Conservation (phyloP, 2,888 invertebrate genomes). For the Drosophila putrida region DNA sequence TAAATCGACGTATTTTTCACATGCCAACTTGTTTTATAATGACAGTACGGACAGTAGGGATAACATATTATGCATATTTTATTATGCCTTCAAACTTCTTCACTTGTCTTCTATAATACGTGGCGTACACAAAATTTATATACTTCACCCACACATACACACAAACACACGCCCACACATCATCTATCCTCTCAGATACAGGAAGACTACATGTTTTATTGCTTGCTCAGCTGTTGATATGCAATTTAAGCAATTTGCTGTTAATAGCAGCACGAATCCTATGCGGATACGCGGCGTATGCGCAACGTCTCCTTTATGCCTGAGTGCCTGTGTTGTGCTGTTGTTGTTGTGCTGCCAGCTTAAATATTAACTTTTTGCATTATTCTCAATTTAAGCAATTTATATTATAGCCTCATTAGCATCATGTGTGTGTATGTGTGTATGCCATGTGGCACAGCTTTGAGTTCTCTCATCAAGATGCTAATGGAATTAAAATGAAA, state of each 20-base stretch:
- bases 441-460: slow-evolving; percentile 49
- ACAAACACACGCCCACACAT: slow-evolving; percentile 1
- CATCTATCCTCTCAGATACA: background rate
- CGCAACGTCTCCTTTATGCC: slow-evolving; percentile 35
- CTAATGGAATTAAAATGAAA: slow-evolving; percentile 76
- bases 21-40: background rate
- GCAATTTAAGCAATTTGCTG: slow-evolving; percentile 59
- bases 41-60: background rate
- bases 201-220: slow-evolving; percentile 35
- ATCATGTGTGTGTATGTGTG: slow-evolving; percentile 41
- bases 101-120: slow-evolving; percentile 8
- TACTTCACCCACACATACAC: slow-evolving; percentile 1
- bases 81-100: slow-evolving; percentile 27
- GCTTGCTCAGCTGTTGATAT: slow-evolving; percentile 54
- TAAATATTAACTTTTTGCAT: slow-evolving; percentile 72
- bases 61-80: slow-evolving; percentile 30
- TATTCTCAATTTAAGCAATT: slow-evolving; percentile 79
- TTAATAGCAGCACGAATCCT: slow-evolving; percentile 46
- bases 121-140: slow-evolving; percentile 51
- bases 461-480: slow-evolving; percentile 63
- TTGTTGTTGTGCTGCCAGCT: slow-evolving; percentile 28
- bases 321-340: background rate
- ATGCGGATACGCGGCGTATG: slow-evolving; percentile 36
- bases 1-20: slow-evolving; percentile 4
- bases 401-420: slow-evolving; percentile 76